Evolutionary conservation across 2,888 invertebrate genomes (phyloP), one percentile per base, ranked within the genome.

Genomic region (Drosophila longiperda): DNA sequence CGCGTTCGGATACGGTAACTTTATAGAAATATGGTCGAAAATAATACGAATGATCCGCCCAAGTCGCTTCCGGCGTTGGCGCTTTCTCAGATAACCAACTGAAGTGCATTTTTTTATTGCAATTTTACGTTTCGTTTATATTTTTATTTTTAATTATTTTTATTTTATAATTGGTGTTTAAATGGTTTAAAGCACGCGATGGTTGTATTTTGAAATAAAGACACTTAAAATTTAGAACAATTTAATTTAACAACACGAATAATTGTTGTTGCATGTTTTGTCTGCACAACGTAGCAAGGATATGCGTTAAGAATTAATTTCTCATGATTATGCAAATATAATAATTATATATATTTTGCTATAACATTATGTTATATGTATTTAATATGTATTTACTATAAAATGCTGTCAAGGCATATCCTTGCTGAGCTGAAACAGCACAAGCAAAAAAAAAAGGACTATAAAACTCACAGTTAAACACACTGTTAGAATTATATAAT

Each of bases 21-120:
- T 90, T 88, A 75, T 93, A 93, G 67, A 90, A 92, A 61, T 92
- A 89, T 65, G 93, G 92, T 71, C 91, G 92, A 88, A 92, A 93
- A 65, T 91, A 92, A 80, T 91, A 91, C 76, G 93, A 91, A 77
- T 90, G 91, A 73, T 94, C 93, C 70, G 92, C 92, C 94, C 94
- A 95, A 84, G 93, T 94, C 65, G 94, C 94, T 91, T 93, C 93
- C 75, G 93, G 92, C 87, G 93, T 92, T 72, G 91, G 89, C 91
- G 90, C 66, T 82, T 90, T 90, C 73, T 91, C 91, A 66, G 85
- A 66, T 75, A 90, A 78, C 93, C 93, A 93, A 91, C 91, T 91
- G 91, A 92, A 92, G 89, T 92, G 91, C 92, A 93, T 92, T 90
- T 89, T 89, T 71, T 38, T 45, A 62, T 76, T 59, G 73, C 59